These are phyloP conservation scores for Scalopus aquaticus DNA, from an alignment of 2,113 vertebrate species.

Conservation along the genomic window DNA sequence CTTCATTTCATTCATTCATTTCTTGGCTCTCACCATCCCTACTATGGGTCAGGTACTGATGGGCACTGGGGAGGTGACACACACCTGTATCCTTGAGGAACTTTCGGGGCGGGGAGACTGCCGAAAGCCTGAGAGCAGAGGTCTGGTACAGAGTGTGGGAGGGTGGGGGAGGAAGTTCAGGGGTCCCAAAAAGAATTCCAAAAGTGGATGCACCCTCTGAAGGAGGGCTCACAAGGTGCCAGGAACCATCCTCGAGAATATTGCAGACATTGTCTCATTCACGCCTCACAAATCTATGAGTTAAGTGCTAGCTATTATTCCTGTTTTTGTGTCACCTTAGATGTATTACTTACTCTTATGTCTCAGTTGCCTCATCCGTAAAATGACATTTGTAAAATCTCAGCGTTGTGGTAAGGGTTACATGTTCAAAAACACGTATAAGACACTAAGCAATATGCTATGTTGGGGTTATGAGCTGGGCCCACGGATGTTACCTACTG, in stretches of 20 bases:
- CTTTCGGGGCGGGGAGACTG: background rate
- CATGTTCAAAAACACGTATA: background rate
- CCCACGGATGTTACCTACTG: background rate
- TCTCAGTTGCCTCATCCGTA: constrained; percentile 66
- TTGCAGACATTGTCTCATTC: constrained; percentile 73
- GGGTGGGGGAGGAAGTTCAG: background rate
- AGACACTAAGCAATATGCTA: background rate
- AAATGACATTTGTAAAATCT: constrained; percentile 22
- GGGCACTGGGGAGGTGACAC: background rate
- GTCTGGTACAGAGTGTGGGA: background rate
- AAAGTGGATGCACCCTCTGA: background rate
- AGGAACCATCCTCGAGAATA: background rate
- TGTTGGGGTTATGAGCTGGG: background rate
- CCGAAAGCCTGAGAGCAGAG: background rate
- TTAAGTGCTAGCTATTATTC: constrained; percentile 36
- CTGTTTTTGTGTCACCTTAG: constrained; percentile 34
- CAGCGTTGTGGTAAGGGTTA: background rate
- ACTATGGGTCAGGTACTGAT: background rate
- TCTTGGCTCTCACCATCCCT: background rate
- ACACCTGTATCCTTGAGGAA: background rate
- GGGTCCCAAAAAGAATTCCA: constrained; percentile 28
- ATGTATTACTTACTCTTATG: background rate
- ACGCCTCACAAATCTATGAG: constrained; percentile 45
- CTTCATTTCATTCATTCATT: background rate
- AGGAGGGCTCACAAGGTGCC: background rate